These are phyloP conservation scores for Antigone vipio DNA, from an alignment of 2,113 vertebrate species.

Conservation along the genomic window DNA sequence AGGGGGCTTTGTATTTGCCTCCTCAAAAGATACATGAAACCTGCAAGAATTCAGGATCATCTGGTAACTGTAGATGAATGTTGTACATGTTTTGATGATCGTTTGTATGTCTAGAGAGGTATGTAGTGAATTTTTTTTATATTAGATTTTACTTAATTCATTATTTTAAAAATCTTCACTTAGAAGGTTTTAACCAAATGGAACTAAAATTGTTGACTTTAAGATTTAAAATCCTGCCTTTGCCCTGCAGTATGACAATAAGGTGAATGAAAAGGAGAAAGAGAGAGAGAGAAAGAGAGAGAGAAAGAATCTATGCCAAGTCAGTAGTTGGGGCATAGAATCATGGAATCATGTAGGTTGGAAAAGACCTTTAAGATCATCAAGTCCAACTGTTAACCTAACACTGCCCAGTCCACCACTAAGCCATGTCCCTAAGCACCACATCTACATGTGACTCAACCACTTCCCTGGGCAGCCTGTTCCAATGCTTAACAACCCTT, in stretches of 20 bases:
- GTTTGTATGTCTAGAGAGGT: neutral
- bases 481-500: neutral
- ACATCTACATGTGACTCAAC: fast-evolving
- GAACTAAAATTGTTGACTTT: neutral
- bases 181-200: neutral
- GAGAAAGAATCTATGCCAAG: neutral
- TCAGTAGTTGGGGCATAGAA: neutral
- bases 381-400: neutral
- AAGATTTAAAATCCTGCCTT: neutral
- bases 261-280: neutral
- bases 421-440: neutral
- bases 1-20: neutral
- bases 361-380: neutral
- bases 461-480: neutral
- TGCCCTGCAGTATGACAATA: neutral
- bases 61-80: neutral
- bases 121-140: neutral
- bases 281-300: no score
- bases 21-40: neutral
- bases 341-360: neutral
- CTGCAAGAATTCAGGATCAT: neutral
- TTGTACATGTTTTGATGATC: neutral
- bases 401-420: neutral
- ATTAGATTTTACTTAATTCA: neutral
- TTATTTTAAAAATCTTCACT: neutral